These are phyloP conservation scores for Holothuria scabra DNA, from an alignment of 53 echinoderm and acorn worm species.

Conservation along the genomic window DNA sequence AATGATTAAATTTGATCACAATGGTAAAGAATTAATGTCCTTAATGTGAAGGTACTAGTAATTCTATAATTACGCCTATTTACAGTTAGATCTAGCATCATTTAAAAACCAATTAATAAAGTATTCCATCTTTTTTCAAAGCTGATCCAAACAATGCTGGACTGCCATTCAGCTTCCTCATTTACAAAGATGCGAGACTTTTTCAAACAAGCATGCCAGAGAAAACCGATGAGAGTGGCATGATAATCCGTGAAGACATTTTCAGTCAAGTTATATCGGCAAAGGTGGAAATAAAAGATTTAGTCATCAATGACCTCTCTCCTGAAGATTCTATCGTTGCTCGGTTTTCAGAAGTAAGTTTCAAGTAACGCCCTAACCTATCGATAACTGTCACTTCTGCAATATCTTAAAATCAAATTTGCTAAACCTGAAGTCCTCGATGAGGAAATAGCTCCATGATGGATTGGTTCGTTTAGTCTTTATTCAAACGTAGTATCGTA, in stretches of 20 bases:
- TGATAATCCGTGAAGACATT: not conserved
- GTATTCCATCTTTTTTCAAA: not conserved
- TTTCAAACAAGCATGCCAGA: not conserved
- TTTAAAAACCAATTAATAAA: not conserved
- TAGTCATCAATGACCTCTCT: not conserved
- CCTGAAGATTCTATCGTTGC: not conserved
- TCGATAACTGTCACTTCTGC: too few relatives aligned
- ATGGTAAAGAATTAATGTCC: too few relatives aligned
- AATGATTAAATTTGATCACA: too few relatives aligned
- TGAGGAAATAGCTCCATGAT: too few relatives aligned
- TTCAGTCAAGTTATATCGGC: slow-evolving; percentile 21
- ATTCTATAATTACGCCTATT: too few relatives aligned
- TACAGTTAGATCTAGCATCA: not conserved
- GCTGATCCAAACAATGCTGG: not conserved
- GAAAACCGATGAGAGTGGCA: not conserved
- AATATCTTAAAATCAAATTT: too few relatives aligned
- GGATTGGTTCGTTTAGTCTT: too few relatives aligned
- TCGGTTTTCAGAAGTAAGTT: not conserved
- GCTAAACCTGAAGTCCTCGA: too few relatives aligned
- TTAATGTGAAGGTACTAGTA: too few relatives aligned
- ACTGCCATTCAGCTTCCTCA: slow-evolving; percentile 19
- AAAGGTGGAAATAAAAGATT: not conserved
- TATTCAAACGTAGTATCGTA: too few relatives aligned
- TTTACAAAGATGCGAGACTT: slow-evolving; percentile 20
- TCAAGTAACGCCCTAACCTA: too few relatives aligned